Evolutionary conservation across 2,797 vertebrate species (phyloP), one percentile per base, ranked within the genome.

Genomic region (Microctenopoma stevenorrisi): DNA sequence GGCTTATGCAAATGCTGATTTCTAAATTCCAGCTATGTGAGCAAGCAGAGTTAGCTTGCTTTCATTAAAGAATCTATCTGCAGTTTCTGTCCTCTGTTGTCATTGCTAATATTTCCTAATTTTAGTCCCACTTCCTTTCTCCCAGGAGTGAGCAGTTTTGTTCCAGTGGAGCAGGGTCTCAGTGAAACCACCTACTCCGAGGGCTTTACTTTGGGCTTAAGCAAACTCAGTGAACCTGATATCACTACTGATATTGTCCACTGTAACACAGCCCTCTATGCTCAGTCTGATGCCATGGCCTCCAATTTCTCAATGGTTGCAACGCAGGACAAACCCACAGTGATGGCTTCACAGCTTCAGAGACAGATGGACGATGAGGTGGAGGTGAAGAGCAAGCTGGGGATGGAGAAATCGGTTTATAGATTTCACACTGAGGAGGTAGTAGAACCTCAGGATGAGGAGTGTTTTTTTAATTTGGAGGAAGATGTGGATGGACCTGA

Each of bases 251-350:
- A 93, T 49, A 74, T 93, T 0, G 8, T 91, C 63, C 73, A 88
- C 81, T 88, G 76, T 48, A 83, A 84, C 80, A 94, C 93, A 0
- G 85, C 90, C 9, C 89, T 94, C 18, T 94, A 92, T 7, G 50
- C 73, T 15, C 86, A 84, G 10, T 40, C 86, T 0, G 72, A 83
- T 5, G 72, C 69, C 28, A 18, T 38, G 16, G 57, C 63, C 1
- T 61, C 76, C 54, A 76, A 40, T 49, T 14, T 67, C 33, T 78
- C 75, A n/a, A 57, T 78, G 1, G 3, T 76, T 10, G 77, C 74
- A 15, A 83, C 77, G 13, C 82, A 88, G 72, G 90, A 91, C 48
- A 86, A 85, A 62, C 55, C 80, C 38, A 86, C 78, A 0, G 70
- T 83, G 51, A 54, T 74, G 68, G 76, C 46, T 0, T 84, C 82